phyloP scores from a whole-genome alignment of 2,797 vertebrate species.

The Clarias pachynema region DNA sequence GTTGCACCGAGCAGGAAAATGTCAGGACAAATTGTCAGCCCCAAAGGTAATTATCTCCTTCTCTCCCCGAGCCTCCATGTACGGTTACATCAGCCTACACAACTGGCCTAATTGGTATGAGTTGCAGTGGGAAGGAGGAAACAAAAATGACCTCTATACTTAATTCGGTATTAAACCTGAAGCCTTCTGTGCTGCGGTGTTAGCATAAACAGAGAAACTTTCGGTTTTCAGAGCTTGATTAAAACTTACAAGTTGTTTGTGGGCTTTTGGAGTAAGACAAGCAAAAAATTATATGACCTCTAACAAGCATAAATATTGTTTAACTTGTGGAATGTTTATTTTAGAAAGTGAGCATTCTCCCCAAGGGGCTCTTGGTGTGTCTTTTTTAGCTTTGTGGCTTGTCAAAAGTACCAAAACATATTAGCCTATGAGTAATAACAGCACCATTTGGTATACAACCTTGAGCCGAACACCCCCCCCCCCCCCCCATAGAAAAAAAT shows the following conservation, averaged over 20 bases:
- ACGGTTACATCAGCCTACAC: slow-evolving; percentile 53
- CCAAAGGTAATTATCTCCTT: slow-evolving; percentile 69
- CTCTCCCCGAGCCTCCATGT: slow-evolving; percentile 49
- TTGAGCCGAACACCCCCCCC: too few relatives aligned
- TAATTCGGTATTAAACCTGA: slow-evolving; percentile 47
- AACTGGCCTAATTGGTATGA: slow-evolving; percentile 59
- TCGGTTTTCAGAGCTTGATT: background rate
- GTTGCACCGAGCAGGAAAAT: slow-evolving; percentile 74
- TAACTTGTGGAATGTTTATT: background rate
- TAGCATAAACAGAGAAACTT: slow-evolving; percentile 22
- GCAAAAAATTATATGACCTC: background rate
- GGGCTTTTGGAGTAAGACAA: background rate
- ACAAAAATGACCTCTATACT: slow-evolving; percentile 59
- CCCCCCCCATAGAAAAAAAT: too few relatives aligned
- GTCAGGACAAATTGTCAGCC: slow-evolving; percentile 79
- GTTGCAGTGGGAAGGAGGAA: slow-evolving; percentile 58
- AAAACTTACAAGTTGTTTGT: background rate
- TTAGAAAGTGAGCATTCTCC: background rate
- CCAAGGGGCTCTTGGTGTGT: too few relatives aligned
- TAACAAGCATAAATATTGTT: background rate
- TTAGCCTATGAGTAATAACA: background rate
- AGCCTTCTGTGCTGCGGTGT: slow-evolving; percentile 11
- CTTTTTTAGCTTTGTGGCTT: background rate
- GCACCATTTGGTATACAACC: background rate
- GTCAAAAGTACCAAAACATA: background rate